phyloP scores from a whole-genome alignment of 2,113 vertebrate species.

The Pavo muticus region DNA sequence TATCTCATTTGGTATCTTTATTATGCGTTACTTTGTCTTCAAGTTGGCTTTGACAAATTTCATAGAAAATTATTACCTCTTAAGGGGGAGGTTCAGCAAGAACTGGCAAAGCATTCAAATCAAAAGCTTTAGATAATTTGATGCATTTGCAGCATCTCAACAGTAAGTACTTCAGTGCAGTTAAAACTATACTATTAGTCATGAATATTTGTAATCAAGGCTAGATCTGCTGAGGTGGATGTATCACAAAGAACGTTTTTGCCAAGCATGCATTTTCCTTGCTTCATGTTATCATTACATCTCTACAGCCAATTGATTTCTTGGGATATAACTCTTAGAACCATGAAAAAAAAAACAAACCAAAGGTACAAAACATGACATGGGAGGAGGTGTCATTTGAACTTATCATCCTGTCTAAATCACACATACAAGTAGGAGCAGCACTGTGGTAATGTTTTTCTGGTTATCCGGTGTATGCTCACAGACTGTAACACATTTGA shows the following conservation, averaged over 20 bases:
- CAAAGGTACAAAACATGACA: background rate
- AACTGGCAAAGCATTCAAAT: background rate
- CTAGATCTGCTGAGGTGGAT: conserved; percentile 58
- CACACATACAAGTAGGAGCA: background rate
- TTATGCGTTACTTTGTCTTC: background rate
- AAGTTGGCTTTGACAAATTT: background rate
- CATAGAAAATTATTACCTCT: background rate
- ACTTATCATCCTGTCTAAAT: background rate
- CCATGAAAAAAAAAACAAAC: conserved; percentile 4
- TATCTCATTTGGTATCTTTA: background rate
- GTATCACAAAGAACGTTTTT: conserved; percentile 22
- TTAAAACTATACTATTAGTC: background rate
- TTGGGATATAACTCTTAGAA: background rate
- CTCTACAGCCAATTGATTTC: background rate
- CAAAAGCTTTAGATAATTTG: background rate
- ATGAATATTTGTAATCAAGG: conserved; percentile 42
- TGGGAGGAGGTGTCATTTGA: background rate
- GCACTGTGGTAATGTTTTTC: background rate
- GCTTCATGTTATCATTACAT: background rate
- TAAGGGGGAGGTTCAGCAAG: background rate
- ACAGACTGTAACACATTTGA: background rate
- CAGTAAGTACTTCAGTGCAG: background rate
- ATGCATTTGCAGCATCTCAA: background rate
- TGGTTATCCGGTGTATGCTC: background rate
- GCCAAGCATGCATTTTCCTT: background rate